These are phyloP conservation scores for Lacanobia wlatinum DNA, from an alignment of 2,888 invertebrate species.

Conservation along the genomic window DNA sequence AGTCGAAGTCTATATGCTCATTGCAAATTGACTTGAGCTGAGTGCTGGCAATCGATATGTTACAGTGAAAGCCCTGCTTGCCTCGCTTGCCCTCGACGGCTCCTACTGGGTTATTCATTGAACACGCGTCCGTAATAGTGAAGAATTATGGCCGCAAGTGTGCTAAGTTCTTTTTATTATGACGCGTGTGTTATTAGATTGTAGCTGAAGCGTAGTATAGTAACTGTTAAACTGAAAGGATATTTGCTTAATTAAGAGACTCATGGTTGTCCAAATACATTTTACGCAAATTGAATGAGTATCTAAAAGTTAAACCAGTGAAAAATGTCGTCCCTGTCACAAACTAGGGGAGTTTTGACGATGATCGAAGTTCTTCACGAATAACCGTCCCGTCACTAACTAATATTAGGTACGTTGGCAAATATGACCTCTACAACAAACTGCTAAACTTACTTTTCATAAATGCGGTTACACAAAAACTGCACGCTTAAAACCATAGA, in stretches of 20 bases:
- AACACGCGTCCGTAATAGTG: slow-evolving; percentile 7
- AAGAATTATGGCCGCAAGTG: slow-evolving; percentile 8
- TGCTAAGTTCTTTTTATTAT: background rate
- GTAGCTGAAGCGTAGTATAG: too few relatives aligned
- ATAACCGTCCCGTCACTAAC: too few relatives aligned
- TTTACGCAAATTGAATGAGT: background rate
- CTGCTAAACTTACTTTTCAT: background rate
- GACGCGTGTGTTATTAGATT: background rate
- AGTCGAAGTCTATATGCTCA: slow-evolving; percentile 27
- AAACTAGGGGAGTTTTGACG: background rate
- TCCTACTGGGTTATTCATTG: slow-evolving; percentile 39
- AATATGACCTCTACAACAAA: background rate
- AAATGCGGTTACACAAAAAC: slow-evolving; percentile 10
- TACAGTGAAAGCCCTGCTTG: slow-evolving; percentile 18
- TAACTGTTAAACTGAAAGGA: too few relatives aligned
- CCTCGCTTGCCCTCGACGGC: slow-evolving; percentile 8
- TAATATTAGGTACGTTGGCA: background rate
- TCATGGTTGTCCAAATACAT: background rate
- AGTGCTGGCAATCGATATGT: slow-evolving; percentile 46
- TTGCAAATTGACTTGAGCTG: slow-evolving; percentile 44
- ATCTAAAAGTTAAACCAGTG: too few relatives aligned
- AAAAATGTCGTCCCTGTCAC: background rate
- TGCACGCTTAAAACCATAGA: slow-evolving; percentile 10
- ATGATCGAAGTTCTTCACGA: background rate
- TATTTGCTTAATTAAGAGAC: too few relatives aligned